phyloP scores from a whole-genome alignment of 1,140 invertebrate genomes.

The Drosophila malerkotliana region DNA sequence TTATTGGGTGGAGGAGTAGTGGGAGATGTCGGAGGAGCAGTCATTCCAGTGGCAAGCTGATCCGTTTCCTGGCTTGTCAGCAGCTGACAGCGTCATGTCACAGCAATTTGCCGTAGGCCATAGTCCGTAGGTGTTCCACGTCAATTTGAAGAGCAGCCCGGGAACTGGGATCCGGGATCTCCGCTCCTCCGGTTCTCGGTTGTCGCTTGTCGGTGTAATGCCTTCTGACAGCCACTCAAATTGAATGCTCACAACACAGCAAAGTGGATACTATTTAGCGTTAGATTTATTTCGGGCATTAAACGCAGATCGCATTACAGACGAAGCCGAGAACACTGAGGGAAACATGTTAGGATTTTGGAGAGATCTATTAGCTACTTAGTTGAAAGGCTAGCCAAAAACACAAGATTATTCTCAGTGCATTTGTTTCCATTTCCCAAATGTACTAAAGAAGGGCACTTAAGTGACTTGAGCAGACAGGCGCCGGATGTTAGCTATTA shows the following conservation, averaged over 20 bases:
- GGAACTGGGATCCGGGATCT: constrained; percentile 14
- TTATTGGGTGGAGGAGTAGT: constrained; percentile 52
- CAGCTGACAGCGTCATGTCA: constrained; percentile 81
- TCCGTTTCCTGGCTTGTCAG: constrained; percentile 79
- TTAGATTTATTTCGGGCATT: constrained; percentile 79
- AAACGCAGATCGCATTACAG: constrained; percentile 74
- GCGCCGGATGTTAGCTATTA: constrained; percentile 69
- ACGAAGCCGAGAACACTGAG: not conserved
- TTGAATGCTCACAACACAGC: constrained; percentile 59
- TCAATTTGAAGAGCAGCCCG: constrained; percentile 15
- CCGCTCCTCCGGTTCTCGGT: constrained; percentile 16
- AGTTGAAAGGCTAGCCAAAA: not conserved
- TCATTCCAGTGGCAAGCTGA: constrained; percentile 38
- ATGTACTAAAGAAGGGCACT: constrained; percentile 49
- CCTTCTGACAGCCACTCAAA: constrained; percentile 68
- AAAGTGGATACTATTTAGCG: constrained; percentile 67
- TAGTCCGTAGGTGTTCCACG: constrained; percentile 48
- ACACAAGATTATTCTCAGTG: not conserved
- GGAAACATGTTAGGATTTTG: not conserved
- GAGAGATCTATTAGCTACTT: not conserved
- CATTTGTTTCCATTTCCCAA: constrained; percentile 3
- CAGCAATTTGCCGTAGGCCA: constrained; percentile 68
- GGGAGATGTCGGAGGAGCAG: not conserved
- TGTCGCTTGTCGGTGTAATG: constrained; percentile 30
- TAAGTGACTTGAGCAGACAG: constrained; percentile 63